These are phyloP conservation scores for Sebastes oblongus DNA, from an alignment of 2,797 vertebrate genomes.

Conservation along the genomic window DNA sequence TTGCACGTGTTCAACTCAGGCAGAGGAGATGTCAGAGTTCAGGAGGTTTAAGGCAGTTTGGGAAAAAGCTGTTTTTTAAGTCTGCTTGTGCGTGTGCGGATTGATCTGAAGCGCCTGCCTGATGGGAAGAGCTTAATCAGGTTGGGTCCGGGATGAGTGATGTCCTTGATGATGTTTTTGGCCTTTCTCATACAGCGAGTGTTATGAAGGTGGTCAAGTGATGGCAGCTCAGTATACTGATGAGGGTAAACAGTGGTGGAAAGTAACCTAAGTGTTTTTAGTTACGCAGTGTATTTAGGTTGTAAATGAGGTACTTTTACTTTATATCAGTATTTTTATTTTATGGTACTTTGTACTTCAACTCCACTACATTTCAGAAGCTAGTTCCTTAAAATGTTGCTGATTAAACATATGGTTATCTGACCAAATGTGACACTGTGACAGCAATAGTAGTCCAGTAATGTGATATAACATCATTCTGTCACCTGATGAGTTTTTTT, in stretches of 20 bases:
- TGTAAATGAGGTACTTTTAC: fast-evolving
- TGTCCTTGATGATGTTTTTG: too few relatives aligned
- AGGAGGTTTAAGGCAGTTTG: too few relatives aligned
- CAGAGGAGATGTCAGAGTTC: too few relatives aligned
- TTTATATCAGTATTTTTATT: neutral
- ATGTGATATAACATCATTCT: neutral
- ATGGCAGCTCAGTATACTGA: neutral
- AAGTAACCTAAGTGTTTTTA: neutral
- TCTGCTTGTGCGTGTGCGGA: too few relatives aligned
- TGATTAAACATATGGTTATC: neutral
- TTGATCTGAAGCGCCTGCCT: too few relatives aligned
- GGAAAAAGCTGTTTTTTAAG: too few relatives aligned
- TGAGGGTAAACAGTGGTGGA: neutral
- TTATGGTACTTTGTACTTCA: neutral
- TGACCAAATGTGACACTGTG: neutral
- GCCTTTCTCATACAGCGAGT: too few relatives aligned
- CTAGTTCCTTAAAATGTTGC: neutral
- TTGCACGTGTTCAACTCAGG: too few relatives aligned
- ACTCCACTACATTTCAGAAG: neutral
- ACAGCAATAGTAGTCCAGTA: neutral
- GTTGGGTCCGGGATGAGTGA: too few relatives aligned
- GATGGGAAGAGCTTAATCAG: too few relatives aligned
- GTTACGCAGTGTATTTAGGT: neutral
- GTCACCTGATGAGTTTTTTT: neutral
- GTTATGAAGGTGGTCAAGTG: too few relatives aligned